Evolutionary conservation across 35 echinoderm and acorn worm genomes (phyloP).

Genomic region (Ptychodera flava): DNA sequence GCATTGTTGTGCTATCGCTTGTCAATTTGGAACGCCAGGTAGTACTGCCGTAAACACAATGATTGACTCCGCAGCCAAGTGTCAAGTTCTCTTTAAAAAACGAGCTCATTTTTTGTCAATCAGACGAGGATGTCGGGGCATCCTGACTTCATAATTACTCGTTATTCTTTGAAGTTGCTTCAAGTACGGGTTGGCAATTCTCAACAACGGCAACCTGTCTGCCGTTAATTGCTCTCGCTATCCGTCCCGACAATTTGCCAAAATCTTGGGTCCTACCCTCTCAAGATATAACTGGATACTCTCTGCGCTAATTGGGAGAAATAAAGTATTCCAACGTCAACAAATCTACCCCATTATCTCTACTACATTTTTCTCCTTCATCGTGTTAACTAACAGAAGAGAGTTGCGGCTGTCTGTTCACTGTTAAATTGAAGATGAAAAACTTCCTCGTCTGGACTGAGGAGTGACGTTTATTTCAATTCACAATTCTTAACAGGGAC

Average conservation of each 20-base stretch:
- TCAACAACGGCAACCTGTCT: neutral
- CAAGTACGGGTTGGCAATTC: no score
- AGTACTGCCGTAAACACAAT: neutral
- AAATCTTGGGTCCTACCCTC: no score
- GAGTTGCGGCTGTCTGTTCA: no score
- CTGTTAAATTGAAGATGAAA: no score
- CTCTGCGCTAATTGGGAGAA: neutral
- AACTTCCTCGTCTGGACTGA: no score
- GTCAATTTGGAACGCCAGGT: neutral
- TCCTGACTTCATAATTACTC: neutral
- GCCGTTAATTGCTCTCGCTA: neutral
- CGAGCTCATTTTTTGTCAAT: neutral
- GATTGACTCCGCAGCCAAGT: neutral
- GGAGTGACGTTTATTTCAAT: no score
- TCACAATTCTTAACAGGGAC: no score
- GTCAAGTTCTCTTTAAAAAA: neutral
- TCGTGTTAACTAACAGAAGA: no score
- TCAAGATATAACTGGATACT: neutral
- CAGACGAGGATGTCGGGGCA: neutral
- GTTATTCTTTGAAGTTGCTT: neutral
- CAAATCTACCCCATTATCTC: no score
- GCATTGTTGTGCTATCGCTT: neutral
- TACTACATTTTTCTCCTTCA: no score
- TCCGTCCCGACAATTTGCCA: neutral
- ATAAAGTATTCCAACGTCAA: no score